These are phyloP conservation scores for Taxidea taxus DNA, from an alignment of 2,113 vertebrate genomes.

Conservation along the genomic window DNA sequence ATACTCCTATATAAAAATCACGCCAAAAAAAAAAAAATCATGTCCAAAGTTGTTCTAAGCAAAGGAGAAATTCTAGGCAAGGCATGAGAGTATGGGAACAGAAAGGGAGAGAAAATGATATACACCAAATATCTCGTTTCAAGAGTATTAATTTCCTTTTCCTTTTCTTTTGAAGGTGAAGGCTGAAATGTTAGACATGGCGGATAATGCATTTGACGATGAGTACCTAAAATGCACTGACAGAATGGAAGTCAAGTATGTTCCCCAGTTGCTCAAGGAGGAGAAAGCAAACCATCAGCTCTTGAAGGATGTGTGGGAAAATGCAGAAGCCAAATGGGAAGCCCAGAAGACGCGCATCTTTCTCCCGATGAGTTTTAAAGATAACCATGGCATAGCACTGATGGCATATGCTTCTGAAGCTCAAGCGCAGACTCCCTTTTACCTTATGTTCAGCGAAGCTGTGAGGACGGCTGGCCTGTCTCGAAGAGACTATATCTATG, in stretches of 20 bases:
- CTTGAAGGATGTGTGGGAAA: constrained; percentile 61
- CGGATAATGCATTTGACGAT: constrained; percentile 70
- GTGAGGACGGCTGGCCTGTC: constrained; percentile 65
- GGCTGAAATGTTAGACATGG: constrained; percentile 65
- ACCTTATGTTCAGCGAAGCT: constrained; percentile 59
- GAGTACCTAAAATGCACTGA: constrained; percentile 70
- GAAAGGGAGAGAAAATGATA: background rate
- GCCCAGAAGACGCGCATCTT: background rate
- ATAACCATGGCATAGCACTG: constrained; percentile 74
- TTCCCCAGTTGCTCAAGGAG: constrained; percentile 61
- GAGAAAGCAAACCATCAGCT: constrained; percentile 42
- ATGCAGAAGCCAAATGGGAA: constrained; percentile 59
- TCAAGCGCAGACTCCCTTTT: constrained; percentile 56
- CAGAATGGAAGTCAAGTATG: constrained; percentile 65
- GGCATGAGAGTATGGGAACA: background rate
- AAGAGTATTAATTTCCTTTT: constrained; percentile 28
- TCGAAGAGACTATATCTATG: constrained; percentile 69
- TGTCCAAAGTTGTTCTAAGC: background rate
- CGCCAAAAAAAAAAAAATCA: background rate
- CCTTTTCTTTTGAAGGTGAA: constrained; percentile 62
- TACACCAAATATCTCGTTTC: background rate
- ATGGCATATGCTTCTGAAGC: constrained; percentile 57
- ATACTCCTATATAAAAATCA: background rate
- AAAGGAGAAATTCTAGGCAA: background rate
- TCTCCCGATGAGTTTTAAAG: constrained; percentile 56